These are phyloP conservation scores for Vimba vimba DNA, from an alignment of 2,113 vertebrate species.

Conservation along the genomic window DNA sequence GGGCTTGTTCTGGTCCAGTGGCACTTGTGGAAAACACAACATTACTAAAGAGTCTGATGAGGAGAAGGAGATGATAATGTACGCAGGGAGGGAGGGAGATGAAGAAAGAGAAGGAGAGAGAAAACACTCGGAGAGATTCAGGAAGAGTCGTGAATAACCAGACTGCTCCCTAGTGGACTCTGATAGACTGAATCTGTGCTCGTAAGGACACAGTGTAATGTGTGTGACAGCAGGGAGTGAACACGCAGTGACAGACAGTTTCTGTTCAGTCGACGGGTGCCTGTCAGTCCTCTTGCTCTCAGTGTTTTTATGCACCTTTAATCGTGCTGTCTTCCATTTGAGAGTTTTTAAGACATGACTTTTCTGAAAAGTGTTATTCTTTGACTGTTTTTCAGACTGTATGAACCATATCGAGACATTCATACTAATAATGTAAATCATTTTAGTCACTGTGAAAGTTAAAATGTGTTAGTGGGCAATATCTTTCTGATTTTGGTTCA, in stretches of 20 bases:
- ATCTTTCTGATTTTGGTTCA: too few relatives aligned
- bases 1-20: neutral
- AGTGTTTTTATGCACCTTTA: neutral
- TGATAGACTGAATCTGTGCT: neutral
- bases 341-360: too few relatives aligned
- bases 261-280: neutral
- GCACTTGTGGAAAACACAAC: constrained; percentile 14
- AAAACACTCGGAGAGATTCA: neutral
- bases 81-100: neutral
- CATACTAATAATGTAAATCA: too few relatives aligned
- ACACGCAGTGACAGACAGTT: neutral
- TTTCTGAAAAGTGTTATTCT: too few relatives aligned
- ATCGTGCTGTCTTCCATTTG: neutral
- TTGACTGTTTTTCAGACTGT: too few relatives aligned
- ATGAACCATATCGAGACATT: too few relatives aligned
- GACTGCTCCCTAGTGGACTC: constrained; percentile 34
- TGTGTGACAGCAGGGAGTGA: constrained; percentile 13
- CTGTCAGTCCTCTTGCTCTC: constrained; percentile 9
- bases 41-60: constrained; percentile 20
- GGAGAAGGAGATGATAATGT: neutral
- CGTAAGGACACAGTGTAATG: neutral
- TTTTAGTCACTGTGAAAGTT: too few relatives aligned
- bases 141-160: neutral
- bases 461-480: too few relatives aligned
- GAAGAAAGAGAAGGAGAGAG: neutral